These are phyloP conservation scores for Hyles vespertilio DNA, from an alignment of 1,140 invertebrate species.

Conservation along the genomic window DNA sequence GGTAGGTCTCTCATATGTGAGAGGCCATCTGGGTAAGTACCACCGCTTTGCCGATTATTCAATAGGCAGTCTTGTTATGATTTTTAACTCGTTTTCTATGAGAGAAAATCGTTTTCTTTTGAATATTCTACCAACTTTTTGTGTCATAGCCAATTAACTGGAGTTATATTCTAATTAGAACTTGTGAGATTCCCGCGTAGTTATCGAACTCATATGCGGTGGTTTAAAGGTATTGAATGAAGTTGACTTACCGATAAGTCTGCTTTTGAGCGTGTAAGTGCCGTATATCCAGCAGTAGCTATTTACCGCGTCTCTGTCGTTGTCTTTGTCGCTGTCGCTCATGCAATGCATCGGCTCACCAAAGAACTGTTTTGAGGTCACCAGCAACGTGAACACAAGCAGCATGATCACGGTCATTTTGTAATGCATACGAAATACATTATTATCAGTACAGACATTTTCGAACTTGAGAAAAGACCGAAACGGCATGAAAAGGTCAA, in stretches of 20 bases:
- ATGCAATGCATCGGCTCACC: constrained; percentile 83
- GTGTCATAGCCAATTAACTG: not conserved
- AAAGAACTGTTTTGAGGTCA: constrained; percentile 84
- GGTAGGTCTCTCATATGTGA: too few species aligned
- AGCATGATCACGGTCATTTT: constrained; percentile 81
- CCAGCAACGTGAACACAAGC: constrained; percentile 79
- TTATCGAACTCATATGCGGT: not conserved
- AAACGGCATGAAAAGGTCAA: constrained; percentile 62
- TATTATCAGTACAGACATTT: constrained; percentile 80
- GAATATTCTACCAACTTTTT: too few species aligned
- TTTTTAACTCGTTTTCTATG: too few species aligned
- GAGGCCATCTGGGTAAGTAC: too few species aligned
- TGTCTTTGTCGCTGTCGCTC: constrained; percentile 56
- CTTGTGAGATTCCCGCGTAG: not conserved
- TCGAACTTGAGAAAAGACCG: constrained; percentile 77
- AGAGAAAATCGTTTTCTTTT: too few species aligned
- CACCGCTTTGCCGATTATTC: too few species aligned
- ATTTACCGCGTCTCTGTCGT: constrained; percentile 78
- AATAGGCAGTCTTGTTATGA: too few species aligned
- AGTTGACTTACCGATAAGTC: constrained; percentile 52
- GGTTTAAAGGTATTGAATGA: not conserved
- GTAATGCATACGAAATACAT: constrained; percentile 81
- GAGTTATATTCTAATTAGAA: not conserved
- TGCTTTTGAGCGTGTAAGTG: constrained; percentile 80
- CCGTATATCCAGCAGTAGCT: constrained; percentile 88